phyloP scores from a whole-genome alignment of 2,113 vertebrate genomes.

The Chunga burmeisteri region DNA sequence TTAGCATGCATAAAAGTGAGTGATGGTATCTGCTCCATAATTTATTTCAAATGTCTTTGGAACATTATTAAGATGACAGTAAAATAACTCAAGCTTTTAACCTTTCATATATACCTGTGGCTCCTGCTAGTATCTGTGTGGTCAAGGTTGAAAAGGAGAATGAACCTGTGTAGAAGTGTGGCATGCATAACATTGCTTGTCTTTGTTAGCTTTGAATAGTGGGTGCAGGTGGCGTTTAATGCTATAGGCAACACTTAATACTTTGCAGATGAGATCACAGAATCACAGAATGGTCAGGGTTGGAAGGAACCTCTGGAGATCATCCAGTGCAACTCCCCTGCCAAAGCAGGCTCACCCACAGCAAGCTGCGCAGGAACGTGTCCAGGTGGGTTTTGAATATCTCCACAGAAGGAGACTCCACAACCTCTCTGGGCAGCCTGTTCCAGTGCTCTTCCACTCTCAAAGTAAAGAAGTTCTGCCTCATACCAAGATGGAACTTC shows the following conservation, averaged over 20 bases:
- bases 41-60: not conserved
- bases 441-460: too few species aligned
- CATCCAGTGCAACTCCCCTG: too few species aligned
- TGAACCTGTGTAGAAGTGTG: not conserved
- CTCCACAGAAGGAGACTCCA: too few species aligned
- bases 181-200: fast-evolving
- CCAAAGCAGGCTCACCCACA: too few species aligned
- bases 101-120: not conserved
- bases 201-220: not conserved
- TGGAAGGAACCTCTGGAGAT: too few species aligned
- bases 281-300: too few species aligned
- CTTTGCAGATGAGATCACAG: not conserved
- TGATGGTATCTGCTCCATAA: not conserved
- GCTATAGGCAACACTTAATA: not conserved
- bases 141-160: not conserved
- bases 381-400: too few species aligned
- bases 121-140: not conserved
- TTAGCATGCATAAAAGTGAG: not conserved
- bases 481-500: too few species aligned
- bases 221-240: not conserved
- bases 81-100: not conserved
- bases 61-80: not conserved
- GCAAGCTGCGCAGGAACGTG: too few species aligned
- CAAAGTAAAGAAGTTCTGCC: too few species aligned
- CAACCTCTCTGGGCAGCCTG: too few species aligned